Conservation (phyloP, 2,888 invertebrate genomes). For the Dynastes maya region DNA sequence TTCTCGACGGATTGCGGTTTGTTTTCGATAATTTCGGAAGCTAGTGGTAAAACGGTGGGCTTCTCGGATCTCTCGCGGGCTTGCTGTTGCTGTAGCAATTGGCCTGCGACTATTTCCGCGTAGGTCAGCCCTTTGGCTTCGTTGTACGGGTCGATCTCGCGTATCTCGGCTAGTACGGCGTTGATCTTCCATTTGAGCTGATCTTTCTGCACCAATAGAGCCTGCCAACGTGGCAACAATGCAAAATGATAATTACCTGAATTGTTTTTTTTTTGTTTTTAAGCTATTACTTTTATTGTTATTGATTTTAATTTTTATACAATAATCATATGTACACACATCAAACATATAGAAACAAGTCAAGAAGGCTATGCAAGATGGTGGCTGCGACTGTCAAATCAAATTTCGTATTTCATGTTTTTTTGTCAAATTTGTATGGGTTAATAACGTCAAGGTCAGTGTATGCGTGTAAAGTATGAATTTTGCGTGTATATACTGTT, state of each 20-base stretch:
- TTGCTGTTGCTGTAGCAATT: slow-evolving; percentile 37
- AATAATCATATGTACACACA: slow-evolving; percentile 33
- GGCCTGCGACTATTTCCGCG: slow-evolving; percentile 82
- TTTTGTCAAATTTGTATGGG: slow-evolving; percentile 53
- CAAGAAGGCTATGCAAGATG: slow-evolving; percentile 64
- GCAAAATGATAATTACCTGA: slow-evolving; percentile 58
- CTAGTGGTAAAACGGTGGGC: neutral
- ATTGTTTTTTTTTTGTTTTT: neutral
- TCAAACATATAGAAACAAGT: neutral
- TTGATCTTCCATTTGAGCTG: slow-evolving; percentile 81
- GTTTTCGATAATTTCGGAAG: neutral
- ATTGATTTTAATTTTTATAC: slow-evolving; percentile 7
- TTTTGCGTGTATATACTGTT: slow-evolving; percentile 30
- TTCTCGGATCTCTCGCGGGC: slow-evolving; percentile 23
- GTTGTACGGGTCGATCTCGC: slow-evolving; percentile 84
- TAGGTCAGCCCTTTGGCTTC: slow-evolving; percentile 73
- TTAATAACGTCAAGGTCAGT: slow-evolving; percentile 54
- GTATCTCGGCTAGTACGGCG: slow-evolving; percentile 81
- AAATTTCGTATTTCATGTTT: slow-evolving; percentile 50
- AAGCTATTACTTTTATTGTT: slow-evolving; percentile 36
- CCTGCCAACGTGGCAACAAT: slow-evolving; percentile 72
- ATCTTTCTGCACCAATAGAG: slow-evolving; percentile 77
- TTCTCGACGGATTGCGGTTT: slow-evolving; percentile 54
- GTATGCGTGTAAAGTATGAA: slow-evolving; percentile 10
- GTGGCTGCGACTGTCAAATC: slow-evolving; percentile 68